phyloP scores from a whole-genome alignment of 2,888 invertebrate genomes.

The Ophion obscuratus region DNA sequence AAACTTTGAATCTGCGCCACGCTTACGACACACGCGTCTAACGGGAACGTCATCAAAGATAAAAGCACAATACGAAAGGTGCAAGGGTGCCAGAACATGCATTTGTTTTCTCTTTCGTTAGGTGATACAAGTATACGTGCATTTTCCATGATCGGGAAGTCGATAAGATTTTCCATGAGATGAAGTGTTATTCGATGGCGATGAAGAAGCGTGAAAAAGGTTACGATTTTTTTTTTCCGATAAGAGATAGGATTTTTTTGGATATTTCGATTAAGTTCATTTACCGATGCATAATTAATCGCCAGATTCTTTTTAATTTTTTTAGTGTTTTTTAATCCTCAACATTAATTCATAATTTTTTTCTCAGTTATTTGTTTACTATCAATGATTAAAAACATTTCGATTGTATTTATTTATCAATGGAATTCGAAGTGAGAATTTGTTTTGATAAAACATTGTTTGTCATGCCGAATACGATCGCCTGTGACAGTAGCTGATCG shows the following conservation, averaged over 20 bases:
- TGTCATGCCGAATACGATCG: neutral
- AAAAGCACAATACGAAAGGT: slow-evolving; percentile 47
- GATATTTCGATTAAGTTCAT: neutral
- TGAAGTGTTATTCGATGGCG: slow-evolving; percentile 7
- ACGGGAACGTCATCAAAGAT: slow-evolving; percentile 37
- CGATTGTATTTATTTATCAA: too few relatives aligned
- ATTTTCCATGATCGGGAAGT: slow-evolving; percentile 51
- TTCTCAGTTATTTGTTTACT: too few relatives aligned
- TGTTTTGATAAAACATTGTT: neutral
- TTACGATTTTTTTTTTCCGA: neutral
- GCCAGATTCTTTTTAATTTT: too few relatives aligned
- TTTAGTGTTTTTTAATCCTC: too few relatives aligned
- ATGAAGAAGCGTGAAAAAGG: neutral
- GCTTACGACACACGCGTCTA: slow-evolving; percentile 9
- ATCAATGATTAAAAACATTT: too few relatives aligned
- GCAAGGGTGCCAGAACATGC: slow-evolving; percentile 59
- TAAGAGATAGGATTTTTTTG: neutral
- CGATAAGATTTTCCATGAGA: slow-evolving; percentile 56
- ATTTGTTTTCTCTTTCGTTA: slow-evolving; percentile 42
- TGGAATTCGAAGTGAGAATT: too few relatives aligned
- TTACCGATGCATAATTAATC: too few relatives aligned
- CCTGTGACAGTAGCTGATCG: neutral
- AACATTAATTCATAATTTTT: too few relatives aligned
- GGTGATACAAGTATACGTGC: slow-evolving; percentile 46
- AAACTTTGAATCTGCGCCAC: slow-evolving; percentile 29